A percentile compares a stretch with the other conserved stretches of the same genome.
Conservation (phyloP, 2,888 invertebrate species). For the Atethmia centrago region DNA sequence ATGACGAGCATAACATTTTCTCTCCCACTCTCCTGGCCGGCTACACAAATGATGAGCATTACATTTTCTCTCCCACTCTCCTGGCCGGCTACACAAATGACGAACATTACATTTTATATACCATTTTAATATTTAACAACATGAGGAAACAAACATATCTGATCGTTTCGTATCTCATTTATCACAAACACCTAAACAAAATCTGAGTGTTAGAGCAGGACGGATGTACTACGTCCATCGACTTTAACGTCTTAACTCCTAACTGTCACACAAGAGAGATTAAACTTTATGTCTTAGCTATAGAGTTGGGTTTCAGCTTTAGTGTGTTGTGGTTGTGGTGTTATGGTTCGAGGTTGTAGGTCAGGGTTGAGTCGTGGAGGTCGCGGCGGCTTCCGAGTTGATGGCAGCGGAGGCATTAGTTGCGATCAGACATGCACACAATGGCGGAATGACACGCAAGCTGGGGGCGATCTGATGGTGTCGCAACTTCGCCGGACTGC, state of each 20-base stretch:
- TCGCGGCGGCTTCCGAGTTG: constrained; percentile 52
- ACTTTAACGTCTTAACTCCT: constrained; percentile 29
- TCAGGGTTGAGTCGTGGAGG: constrained; percentile 60
- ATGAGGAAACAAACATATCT: constrained; percentile 52
- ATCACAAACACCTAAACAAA: constrained; percentile 56
- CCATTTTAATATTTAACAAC: constrained; percentile 46
- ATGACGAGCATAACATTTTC: constrained; percentile 2
- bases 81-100: background rate
- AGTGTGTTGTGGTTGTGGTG: background rate
- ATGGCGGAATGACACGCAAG: constrained; percentile 35
- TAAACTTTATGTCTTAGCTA: constrained; percentile 9
- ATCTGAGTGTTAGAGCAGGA: constrained; percentile 53
- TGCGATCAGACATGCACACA: constrained; percentile 51
- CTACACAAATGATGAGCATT: no score
- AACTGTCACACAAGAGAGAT: constrained; percentile 10
- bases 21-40: constrained; percentile 6
- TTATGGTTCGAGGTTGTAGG: constrained; percentile 39
- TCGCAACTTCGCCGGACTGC: background rate
- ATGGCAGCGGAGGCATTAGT: constrained; percentile 34
- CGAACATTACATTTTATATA: constrained; percentile 24
- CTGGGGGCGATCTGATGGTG: constrained; percentile 8
- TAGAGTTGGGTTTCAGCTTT: constrained; percentile 41
- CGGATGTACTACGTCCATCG: constrained; percentile 8
- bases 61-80: background rate
- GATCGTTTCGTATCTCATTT: constrained; percentile 58